These are phyloP conservation scores for Gymnorhina tibicen DNA, from an alignment of 2,113 vertebrate species.

Conservation along the genomic window DNA sequence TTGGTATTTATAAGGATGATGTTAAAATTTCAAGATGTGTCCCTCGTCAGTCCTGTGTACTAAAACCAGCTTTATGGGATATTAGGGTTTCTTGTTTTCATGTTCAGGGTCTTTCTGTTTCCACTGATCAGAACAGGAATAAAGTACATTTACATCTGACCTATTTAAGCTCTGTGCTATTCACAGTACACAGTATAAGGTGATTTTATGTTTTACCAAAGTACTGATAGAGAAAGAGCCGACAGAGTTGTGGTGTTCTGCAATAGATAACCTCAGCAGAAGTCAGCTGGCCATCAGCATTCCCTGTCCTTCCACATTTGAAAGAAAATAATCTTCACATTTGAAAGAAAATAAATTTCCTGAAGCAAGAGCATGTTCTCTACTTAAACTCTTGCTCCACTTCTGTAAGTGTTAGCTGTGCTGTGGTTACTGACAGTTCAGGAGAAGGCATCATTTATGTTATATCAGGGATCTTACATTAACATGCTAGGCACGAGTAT, in stretches of 20 bases:
- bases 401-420: background rate
- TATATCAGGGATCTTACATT: background rate
- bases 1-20: background rate
- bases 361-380: no score
- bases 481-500: background rate
- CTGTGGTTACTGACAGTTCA: background rate
- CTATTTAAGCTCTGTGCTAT: background rate
- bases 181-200: background rate
- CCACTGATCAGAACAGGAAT: background rate
- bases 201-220: background rate
- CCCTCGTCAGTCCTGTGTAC: background rate
- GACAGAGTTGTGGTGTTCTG: background rate
- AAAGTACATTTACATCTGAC: background rate
- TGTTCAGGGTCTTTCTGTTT: background rate
- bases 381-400: no score
- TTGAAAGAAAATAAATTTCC: no score
- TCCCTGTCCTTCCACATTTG: background rate
- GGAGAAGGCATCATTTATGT: background rate
- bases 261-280: background rate
- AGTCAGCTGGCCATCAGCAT: background rate
- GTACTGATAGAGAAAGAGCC: background rate
- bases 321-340: background rate
- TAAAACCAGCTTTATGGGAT: background rate
- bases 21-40: background rate
- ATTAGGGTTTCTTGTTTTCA: background rate